These are phyloP conservation scores for Elmis aenea DNA, from an alignment of 2,888 invertebrate species.

Conservation along the genomic window DNA sequence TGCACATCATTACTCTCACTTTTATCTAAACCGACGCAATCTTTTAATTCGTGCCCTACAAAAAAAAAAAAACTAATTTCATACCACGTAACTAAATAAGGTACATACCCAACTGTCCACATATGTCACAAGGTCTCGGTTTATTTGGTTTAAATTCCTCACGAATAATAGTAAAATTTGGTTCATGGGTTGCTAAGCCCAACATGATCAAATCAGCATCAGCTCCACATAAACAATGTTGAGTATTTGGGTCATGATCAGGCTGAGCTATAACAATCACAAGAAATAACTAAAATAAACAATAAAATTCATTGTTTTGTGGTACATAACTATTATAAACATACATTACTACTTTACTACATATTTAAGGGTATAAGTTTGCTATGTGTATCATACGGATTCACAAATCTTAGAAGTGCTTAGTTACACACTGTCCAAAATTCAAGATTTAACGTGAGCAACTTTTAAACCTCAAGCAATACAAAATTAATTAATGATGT, in stretches of 20 bases:
- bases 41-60: slow-evolving; percentile 88
- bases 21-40: slow-evolving; percentile 70
- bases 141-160: slow-evolving; percentile 99
- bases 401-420: no score
- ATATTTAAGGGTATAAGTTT: no score
- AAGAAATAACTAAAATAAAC: slow-evolving; percentile 6
- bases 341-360: no score
- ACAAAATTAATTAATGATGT: no score
- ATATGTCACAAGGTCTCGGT: slow-evolving; percentile 92
- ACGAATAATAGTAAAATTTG: slow-evolving; percentile 96
- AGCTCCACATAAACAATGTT: slow-evolving; percentile 96
- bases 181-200: slow-evolving; percentile 97
- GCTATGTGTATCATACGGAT: no score
- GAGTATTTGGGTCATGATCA: slow-evolving; percentile 96
- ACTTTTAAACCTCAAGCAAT: no score
- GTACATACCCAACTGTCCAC: slow-evolving; percentile 69
- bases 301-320: slow-evolving; percentile 2
- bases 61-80: slow-evolving; percentile 12
- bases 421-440: no score
- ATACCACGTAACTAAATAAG: no score
- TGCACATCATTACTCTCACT: slow-evolving; percentile 49
- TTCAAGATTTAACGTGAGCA: no score
- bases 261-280: slow-evolving; percentile 70
- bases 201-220: slow-evolving; percentile 98
- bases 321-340: no score